Evolutionary conservation across 1,140 invertebrate genomes (phyloP), one percentile per base, ranked within the genome.

Genomic region (Procambarus virginalis): DNA sequence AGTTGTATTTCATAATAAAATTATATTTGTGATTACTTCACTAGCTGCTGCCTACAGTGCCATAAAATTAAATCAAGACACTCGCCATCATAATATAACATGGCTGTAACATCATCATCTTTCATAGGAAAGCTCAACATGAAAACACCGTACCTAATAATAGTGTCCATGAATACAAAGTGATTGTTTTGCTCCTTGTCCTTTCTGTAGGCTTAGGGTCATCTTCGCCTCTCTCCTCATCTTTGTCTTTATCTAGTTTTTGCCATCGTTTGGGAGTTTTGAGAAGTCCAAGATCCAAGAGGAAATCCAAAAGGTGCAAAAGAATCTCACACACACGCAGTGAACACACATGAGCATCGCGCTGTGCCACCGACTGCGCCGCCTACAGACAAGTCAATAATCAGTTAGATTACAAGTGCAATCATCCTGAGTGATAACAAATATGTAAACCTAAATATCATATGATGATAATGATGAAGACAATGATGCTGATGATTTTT

Each of bases 241-340:
- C 85, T 48, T 76, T 81, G 22, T 78, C 85, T 48, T 76, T 81
- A 70, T 91, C 91, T 14, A 88, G 34, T 34, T 91, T 90, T 75
- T 89, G 90, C 81, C 80, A 89, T 17, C 75, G 76, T 58, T 91
- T 84, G 45, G 86, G 70, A 3, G 75, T 93, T 80, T 94, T 93
- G 68, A 95, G 93, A 9, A 98, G 96, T 4, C 97, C 97, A 94
- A 99, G 96, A 92, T 98, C 97, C 93, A 99, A 95, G 0, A 99
- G 93, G 0, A 98, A 95, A 93, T 98, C 98, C 2, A 98, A 95
- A 55, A 99, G 94, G 93, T 98, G 98, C 0, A 99, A 94, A 90
- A 99, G 96, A 5, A 97, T 96, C 94, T 99, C 98, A 94, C 98
- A 97, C 3, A 99, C 97, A 49, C 97, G 95, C 3, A 98, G 94